Conservation (phyloP, 2,113 vertebrate genomes). For the Nematolebias whitei region DNA sequence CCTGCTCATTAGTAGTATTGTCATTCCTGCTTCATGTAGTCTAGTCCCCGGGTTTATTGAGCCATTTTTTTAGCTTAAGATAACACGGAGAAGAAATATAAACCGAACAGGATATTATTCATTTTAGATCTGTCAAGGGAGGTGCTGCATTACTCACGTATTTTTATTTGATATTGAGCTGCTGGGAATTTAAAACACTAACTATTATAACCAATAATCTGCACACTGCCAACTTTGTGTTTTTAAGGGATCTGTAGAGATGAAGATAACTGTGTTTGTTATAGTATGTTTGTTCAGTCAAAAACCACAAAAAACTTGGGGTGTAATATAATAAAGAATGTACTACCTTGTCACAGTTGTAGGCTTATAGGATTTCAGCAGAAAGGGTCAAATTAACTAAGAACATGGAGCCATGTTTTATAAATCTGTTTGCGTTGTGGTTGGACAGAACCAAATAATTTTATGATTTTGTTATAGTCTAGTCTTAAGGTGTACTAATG, state of each 20-base stretch:
- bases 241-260: background rate
- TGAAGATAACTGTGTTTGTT: background rate
- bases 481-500: no score
- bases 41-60: slow-evolving; percentile 11
- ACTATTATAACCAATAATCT: slow-evolving; percentile 25
- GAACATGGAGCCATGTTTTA: no score
- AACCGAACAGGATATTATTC: slow-evolving; percentile 54
- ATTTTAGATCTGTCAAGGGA: slow-evolving; percentile 55
- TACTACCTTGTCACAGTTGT: background rate
- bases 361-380: background rate
- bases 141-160: slow-evolving; percentile 40
- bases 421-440: no score
- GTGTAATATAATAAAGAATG: no score
- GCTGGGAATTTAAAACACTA: slow-evolving; percentile 48
- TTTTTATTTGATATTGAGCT: slow-evolving; percentile 40
- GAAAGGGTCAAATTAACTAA: no score
- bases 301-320: no score
- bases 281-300: background rate
- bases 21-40: slow-evolving; percentile 34
- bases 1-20: slow-evolving; percentile 24
- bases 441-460: no score
- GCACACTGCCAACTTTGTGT: background rate
- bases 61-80: slow-evolving; percentile 52
- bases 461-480: no score
- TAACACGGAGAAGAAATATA: slow-evolving; percentile 41